phyloP scores from a whole-genome alignment of 1,140 invertebrate genomes.

The Trinorchestia longiramus region DNA sequence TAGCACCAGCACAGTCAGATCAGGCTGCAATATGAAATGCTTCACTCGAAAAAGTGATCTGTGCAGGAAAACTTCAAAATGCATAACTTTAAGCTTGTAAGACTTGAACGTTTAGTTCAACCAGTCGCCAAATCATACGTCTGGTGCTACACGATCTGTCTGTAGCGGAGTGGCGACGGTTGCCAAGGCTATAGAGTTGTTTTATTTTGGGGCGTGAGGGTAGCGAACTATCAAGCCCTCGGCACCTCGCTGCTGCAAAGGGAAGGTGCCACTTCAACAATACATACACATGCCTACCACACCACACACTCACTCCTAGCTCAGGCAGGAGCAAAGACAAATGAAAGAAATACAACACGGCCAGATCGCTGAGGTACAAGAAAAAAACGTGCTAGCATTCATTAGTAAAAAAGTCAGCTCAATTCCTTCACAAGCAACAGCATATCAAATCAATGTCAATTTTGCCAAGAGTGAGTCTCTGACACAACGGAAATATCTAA shows the following conservation, averaged over 20 bases:
- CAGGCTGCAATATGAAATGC: background rate
- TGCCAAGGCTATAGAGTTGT: constrained; percentile 6
- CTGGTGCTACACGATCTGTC: background rate
- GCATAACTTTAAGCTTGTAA: background rate
- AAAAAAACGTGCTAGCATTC: background rate
- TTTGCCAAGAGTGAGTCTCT: too few species aligned
- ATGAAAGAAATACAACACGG: background rate
- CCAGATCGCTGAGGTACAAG: background rate
- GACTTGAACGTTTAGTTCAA: background rate
- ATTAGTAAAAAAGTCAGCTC: background rate
- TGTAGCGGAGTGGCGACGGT: background rate
- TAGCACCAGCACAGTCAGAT: background rate
- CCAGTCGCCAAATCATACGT: background rate
- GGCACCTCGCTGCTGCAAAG: background rate
- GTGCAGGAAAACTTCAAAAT: background rate
- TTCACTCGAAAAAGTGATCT: background rate
- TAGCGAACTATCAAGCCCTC: constrained; percentile 6
- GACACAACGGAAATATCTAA: too few species aligned
- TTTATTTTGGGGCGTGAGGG: background rate
- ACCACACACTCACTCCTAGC: background rate
- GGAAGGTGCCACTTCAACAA: background rate
- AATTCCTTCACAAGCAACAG: background rate
- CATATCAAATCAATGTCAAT: background rate
- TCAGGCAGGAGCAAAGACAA: background rate
- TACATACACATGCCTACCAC: background rate